Conservation (phyloP, 2,888 invertebrate species). For the Myopa tessellatipennis region DNA sequence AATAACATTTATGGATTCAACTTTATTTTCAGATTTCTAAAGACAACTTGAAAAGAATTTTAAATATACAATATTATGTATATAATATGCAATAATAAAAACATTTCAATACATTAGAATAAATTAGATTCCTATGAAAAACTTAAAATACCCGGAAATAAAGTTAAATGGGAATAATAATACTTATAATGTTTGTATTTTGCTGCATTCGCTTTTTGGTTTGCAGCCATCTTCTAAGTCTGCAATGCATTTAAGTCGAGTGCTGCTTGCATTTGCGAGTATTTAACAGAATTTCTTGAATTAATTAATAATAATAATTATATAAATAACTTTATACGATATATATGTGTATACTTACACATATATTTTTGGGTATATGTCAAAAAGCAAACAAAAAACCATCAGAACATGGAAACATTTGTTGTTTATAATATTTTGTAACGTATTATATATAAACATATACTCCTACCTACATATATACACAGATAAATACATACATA, state of each 20-base stretch:
- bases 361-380: neutral
- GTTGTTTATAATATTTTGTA: constrained; percentile 31
- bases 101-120: too few relatives aligned
- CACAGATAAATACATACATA: constrained; percentile 2
- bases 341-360: neutral
- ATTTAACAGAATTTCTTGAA: constrained; percentile 5
- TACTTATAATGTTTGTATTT: constrained; percentile 37
- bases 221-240: neutral
- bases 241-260: constrained; percentile 18
- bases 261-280: constrained; percentile 27
- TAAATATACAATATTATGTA: too few relatives aligned
- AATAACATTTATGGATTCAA: too few relatives aligned
- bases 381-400: neutral
- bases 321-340: neutral
- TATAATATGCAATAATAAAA: too few relatives aligned
- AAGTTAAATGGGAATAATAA: too few relatives aligned
- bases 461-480: constrained; percentile 26
- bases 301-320: constrained; percentile 5
- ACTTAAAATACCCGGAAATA: too few relatives aligned
- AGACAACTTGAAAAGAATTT: too few relatives aligned
- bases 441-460: constrained; percentile 32
- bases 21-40: too few relatives aligned
- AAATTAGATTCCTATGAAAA: too few relatives aligned
- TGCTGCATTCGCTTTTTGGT: constrained; percentile 19
- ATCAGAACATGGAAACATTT: neutral